Conservation (phyloP, 2,113 vertebrate species). For the Origma solitaria region DNA sequence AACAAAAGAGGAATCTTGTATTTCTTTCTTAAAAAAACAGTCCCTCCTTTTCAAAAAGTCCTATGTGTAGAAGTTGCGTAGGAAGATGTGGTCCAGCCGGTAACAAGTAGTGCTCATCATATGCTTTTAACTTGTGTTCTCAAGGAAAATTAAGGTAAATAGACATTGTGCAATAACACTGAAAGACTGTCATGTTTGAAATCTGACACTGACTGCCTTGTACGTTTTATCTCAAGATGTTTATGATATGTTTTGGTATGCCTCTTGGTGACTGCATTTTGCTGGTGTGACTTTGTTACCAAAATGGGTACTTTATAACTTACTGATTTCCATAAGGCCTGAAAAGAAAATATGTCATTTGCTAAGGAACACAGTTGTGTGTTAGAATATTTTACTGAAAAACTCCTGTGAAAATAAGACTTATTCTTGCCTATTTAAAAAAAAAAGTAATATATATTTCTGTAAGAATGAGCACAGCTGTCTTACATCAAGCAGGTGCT, state of each 20-base stretch:
- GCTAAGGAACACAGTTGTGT: neutral
- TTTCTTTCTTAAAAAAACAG: neutral
- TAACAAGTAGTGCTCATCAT: neutral
- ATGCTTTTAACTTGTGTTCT: neutral
- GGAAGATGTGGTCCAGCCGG: neutral
- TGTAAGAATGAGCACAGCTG: neutral
- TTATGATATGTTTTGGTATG: neutral
- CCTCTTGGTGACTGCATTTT: neutral
- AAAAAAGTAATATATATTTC: neutral
- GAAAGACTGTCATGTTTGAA: neutral
- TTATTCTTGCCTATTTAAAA: neutral
- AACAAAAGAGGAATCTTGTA: neutral
- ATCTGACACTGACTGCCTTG: neutral
- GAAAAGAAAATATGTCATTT: neutral
- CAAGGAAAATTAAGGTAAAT: neutral
- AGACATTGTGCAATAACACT: neutral
- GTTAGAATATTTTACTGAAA: neutral
- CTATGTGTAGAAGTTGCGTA: neutral
- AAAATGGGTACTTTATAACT: neutral
- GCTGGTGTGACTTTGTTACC: neutral
- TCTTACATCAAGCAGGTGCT: neutral
- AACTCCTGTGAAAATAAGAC: neutral
- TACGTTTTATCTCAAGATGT: neutral
- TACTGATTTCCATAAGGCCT: neutral
- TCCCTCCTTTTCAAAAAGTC: neutral